Evolutionary conservation across 2,888 invertebrate genomes (phyloP).

Genomic region (Heliconius ismenius): DNA sequence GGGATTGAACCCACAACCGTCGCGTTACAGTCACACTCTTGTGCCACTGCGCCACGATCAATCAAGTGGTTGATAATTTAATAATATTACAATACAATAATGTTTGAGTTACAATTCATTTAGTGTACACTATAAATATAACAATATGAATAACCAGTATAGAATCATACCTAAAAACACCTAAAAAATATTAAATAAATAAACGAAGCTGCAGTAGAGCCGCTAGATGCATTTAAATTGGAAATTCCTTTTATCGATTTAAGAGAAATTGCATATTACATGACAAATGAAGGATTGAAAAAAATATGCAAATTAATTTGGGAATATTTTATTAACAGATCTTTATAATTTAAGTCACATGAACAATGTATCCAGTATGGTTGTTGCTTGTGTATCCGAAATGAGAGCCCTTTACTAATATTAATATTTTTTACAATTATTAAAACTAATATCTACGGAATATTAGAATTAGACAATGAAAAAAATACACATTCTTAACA

Average conservation of each 20-base stretch:
- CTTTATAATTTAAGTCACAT: slow-evolving; percentile 66
- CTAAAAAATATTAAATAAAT: too few species aligned
- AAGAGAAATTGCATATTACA: not conserved
- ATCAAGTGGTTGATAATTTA: too few species aligned
- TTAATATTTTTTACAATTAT: slow-evolving; percentile 40
- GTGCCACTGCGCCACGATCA: too few species aligned
- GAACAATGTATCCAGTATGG: slow-evolving; percentile 47
- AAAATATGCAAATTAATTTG: slow-evolving; percentile 58
- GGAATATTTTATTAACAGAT: slow-evolving; percentile 77
- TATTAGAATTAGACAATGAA: slow-evolving; percentile 40
- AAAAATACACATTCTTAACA: slow-evolving; percentile 18
- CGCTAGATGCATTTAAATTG: too few species aligned
- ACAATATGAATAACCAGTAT: too few species aligned
- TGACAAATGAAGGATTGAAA: slow-evolving; percentile 22
- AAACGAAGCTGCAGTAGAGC: too few species aligned
- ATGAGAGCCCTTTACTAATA: slow-evolving; percentile 27
- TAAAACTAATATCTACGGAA: slow-evolving; percentile 34
- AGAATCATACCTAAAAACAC: too few species aligned
- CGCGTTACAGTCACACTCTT: too few species aligned
- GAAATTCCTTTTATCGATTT: not conserved
- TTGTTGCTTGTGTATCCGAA: slow-evolving; percentile 32
- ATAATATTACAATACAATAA: too few species aligned
- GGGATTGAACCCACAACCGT: too few species aligned
- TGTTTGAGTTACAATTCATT: too few species aligned
- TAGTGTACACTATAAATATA: too few species aligned